A percentile compares a stretch with the other conserved stretches of the same genome.
These are phyloP conservation scores for Eupristina koningsbergeri DNA, from an alignment of 1,140 invertebrate genomes.

Conservation along the genomic window DNA sequence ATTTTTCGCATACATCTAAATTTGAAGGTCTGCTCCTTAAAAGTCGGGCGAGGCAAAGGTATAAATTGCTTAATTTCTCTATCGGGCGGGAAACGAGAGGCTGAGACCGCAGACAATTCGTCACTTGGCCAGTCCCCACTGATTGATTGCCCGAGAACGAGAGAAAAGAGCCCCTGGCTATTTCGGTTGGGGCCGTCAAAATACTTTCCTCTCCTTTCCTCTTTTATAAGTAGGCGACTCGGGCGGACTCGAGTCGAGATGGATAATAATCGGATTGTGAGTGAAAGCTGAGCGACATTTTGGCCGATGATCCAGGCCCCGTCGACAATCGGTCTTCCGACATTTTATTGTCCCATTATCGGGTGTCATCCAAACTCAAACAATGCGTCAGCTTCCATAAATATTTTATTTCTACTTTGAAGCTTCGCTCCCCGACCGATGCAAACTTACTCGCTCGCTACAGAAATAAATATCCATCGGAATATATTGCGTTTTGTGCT, in stretches of 20 bases:
- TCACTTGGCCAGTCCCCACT: too few relatives aligned
- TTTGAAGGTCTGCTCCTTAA: conserved; percentile 17
- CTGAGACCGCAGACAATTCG: not conserved
- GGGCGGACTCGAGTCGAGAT: not conserved
- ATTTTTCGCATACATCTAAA: not conserved
- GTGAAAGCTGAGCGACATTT: not conserved
- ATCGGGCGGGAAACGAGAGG: not conserved
- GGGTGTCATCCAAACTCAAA: too few relatives aligned
- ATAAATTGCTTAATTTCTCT: conserved; percentile 26
- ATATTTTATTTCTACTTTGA: not conserved
- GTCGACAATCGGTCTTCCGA: not conserved
- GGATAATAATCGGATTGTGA: too few relatives aligned
- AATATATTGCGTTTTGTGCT: too few relatives aligned
- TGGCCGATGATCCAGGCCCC: too few relatives aligned
- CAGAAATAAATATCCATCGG: too few relatives aligned
- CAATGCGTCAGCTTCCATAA: not conserved
- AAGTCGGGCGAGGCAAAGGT: not conserved
- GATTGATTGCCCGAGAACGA: too few relatives aligned
- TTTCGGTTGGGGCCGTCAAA: not conserved
- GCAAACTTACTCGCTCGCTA: too few relatives aligned
- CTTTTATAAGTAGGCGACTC: not conserved
- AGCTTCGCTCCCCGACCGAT: not conserved
- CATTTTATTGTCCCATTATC: not conserved
- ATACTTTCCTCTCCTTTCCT: not conserved
- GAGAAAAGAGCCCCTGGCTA: too few relatives aligned